phyloP scores from a whole-genome alignment of 2,797 vertebrate genomes.

The Cossypha caffra region DNA sequence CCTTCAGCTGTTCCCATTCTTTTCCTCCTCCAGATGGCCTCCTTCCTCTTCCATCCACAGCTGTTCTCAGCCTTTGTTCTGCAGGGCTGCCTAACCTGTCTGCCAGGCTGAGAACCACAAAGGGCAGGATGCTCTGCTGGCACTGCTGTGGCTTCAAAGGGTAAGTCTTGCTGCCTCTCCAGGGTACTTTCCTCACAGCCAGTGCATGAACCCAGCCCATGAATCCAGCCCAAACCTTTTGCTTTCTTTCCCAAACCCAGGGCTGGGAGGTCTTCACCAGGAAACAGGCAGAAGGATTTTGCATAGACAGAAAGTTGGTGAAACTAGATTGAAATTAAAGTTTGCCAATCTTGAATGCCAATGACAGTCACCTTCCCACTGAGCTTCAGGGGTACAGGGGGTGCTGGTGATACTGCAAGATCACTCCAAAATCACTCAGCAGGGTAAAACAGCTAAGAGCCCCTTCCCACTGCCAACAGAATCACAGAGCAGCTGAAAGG shows the following conservation, averaged over 20 bases:
- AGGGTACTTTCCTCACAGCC: not conserved
- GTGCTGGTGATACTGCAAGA: not conserved
- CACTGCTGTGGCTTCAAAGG: not conserved
- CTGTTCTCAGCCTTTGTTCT: not conserved
- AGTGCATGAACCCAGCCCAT: not conserved
- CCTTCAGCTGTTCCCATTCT: not conserved
- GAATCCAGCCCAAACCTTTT: not conserved
- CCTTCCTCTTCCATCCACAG: conserved; percentile 19
- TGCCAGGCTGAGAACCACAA: not conserved
- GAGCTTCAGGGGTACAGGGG: not conserved
- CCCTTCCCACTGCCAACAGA: not conserved
- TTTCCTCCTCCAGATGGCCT: conserved; percentile 32
- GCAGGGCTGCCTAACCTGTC: not conserved
- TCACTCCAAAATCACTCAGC: not conserved
- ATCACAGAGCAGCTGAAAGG: not conserved
- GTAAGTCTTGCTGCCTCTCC: not conserved
- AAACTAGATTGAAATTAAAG: not conserved
- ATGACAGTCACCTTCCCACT: not conserved
- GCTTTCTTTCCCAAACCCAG: not conserved
- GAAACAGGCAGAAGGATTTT: not conserved
- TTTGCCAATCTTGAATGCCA: not conserved
- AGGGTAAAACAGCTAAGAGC: not conserved
- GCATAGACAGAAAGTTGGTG: not conserved
- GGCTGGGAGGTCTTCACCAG: not conserved
- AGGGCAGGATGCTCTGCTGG: not conserved